A percentile compares a stretch with the other conserved stretches of the same genome.
phyloP scores from a whole-genome alignment of 1,140 invertebrate genomes.

The Bombus ignitus region DNA sequence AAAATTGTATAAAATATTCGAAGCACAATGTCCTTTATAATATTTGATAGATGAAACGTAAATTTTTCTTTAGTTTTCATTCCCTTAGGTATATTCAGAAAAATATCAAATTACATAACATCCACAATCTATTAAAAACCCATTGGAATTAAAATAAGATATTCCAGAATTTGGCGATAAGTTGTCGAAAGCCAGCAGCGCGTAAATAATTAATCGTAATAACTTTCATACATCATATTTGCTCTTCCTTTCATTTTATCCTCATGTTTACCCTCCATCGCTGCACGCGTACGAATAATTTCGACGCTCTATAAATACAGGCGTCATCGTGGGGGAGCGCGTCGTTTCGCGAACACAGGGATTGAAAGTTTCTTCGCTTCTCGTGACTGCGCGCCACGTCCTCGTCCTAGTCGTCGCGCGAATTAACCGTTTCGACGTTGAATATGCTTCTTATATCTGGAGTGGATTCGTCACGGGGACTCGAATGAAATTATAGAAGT shows the following conservation, averaged over 20 bases:
- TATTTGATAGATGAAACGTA: background rate
- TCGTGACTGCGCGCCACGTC: background rate
- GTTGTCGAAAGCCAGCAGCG: background rate
- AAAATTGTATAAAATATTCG: background rate
- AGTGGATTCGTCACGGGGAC: slow-evolving; percentile 25
- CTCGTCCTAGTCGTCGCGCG: background rate
- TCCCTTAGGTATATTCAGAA: background rate
- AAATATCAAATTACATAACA: background rate
- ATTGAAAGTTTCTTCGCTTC: slow-evolving; percentile 34
- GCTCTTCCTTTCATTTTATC: background rate
- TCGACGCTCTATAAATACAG: slow-evolving; percentile 16
- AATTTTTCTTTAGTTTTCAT: background rate
- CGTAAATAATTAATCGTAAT: background rate
- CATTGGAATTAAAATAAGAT: background rate
- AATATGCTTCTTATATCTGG: slow-evolving; percentile 52
- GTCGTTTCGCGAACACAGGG: background rate
- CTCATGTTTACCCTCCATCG: background rate
- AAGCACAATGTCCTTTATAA: background rate
- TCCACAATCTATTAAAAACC: background rate
- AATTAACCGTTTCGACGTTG: slow-evolving; percentile 46
- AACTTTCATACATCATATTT: background rate
- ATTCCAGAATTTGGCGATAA: background rate
- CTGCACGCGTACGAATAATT: slow-evolving; percentile 19
- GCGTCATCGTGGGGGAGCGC: background rate
- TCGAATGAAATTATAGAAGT: slow-evolving; percentile 47